Percentiles rank a stretch among this genome's conserved stretches.
Evolutionary conservation across 1,140 invertebrate species (phyloP).

Genomic region (Papilio polyxenes): DNA sequence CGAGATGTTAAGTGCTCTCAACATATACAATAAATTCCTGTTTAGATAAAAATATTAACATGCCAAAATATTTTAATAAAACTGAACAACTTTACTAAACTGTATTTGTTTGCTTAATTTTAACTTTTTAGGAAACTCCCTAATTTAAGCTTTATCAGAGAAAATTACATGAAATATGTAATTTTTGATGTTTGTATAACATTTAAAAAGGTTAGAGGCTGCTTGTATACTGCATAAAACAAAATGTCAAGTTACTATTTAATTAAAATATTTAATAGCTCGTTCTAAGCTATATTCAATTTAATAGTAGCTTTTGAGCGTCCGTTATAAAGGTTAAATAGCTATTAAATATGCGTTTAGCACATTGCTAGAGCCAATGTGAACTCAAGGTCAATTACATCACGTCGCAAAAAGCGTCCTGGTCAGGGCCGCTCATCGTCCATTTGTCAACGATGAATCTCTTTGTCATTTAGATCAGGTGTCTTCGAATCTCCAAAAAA

Average conservation of each 20-base stretch:
- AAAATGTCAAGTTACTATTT: not conserved
- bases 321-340: slow-evolving; percentile 23
- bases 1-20: slow-evolving; percentile 11
- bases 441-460: slow-evolving; percentile 16
- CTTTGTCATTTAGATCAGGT: slow-evolving; percentile 13
- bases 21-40: not conserved
- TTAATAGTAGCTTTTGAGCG: not conserved
- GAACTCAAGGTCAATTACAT: slow-evolving; percentile 43
- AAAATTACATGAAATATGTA: too few relatives aligned
- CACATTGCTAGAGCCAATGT: slow-evolving; percentile 31
- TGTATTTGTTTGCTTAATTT: too few relatives aligned
- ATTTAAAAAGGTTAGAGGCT: not conserved
- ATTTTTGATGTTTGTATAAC: not conserved
- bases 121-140: too few relatives aligned
- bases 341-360: slow-evolving; percentile 25
- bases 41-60: not conserved
- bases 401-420: slow-evolving; percentile 33
- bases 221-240: not conserved
- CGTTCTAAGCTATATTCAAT: not conserved
- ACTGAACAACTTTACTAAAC: too few relatives aligned
- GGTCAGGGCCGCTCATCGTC: slow-evolving; percentile 34
- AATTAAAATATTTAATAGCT: not conserved
- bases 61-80: too few relatives aligned
- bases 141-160: too few relatives aligned
- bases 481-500: not conserved